Conservation (phyloP, 2,113 vertebrate species). For the Serinus canaria region DNA sequence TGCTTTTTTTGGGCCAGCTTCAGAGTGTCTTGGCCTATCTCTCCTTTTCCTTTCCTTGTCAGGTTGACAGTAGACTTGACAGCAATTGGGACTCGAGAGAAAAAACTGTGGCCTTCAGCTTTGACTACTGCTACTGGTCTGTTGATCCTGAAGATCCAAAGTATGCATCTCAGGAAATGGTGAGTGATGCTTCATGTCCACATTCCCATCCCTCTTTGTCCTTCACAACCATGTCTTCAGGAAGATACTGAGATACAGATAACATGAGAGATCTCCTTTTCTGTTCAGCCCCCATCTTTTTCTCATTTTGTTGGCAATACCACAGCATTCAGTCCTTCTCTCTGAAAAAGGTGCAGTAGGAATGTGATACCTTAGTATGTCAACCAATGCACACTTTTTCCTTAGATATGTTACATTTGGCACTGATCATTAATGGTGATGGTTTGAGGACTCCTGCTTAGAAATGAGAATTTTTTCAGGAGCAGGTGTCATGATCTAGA, state of each 20-base stretch:
- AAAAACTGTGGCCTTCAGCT: constrained; percentile 87
- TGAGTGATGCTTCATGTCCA: constrained; percentile 55
- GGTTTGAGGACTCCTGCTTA: not conserved
- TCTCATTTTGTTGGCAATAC: not conserved
- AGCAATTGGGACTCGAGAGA: constrained; percentile 82
- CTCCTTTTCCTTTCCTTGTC: not conserved
- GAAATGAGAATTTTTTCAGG: not conserved
- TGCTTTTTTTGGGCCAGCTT: not conserved
- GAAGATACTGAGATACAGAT: not conserved
- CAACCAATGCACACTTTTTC: not conserved
- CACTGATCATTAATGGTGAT: not conserved
- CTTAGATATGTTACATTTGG: not conserved
- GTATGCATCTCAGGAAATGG: constrained; percentile 94
- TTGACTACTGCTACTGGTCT: constrained; percentile 99
- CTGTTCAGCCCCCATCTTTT: not conserved
- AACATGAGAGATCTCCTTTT: not conserved
- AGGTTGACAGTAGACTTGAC: constrained; percentile 83
- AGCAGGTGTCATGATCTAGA: not conserved
- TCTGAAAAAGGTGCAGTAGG: not conserved
- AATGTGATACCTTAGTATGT: not conserved
- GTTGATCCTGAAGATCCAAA: constrained; percentile 85
- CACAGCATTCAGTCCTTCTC: not conserved
- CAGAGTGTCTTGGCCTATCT: not conserved
- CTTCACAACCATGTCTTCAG: not conserved
- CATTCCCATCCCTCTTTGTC: not conserved